Evolutionary conservation across 2,888 invertebrate genomes (phyloP), one percentile per base, ranked within the genome.

Genomic region (Lissocephala sabroskyi): DNA sequence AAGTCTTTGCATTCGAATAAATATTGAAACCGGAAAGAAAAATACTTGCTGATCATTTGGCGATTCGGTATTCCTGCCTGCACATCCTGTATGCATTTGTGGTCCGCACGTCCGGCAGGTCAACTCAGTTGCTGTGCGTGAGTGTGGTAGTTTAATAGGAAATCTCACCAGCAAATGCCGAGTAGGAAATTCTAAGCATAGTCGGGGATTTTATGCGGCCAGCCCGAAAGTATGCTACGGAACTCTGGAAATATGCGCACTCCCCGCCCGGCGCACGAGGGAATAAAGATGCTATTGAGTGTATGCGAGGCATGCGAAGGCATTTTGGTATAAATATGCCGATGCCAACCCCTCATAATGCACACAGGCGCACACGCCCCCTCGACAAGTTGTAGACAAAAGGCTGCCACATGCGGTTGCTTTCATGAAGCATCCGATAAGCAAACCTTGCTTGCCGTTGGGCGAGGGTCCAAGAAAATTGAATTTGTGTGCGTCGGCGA

Each of bases 341-440:
- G 62, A 61, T n/a, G n/a, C n/a, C n/a, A n/a, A n/a, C n/a, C n/a
- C n/a, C 65, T 50, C 49, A 73, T 59, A 64, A 76, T 62, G 59
- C 62, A 57, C 54, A 16, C 19, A 43, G 18, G 33, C 45, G 32
- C 30, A 9, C 30, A 7, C 32, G 32, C 23, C 26, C 13, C 14
- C 44, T 16, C 7, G 16, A 28, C 48, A 47, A 37, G 13, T 13
- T 52, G 51, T 59, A 52, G 46, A 55, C 62, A 65, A 63, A 56
- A 58, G 61, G 49, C 41, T 52, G 35, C 44, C 45, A 19, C 39
- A 49, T 45, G 47, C 56, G 52, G 50, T 48, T 44, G 54, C 54
- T 46, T 45, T 45, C 13, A 33, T 40, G 18, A 17, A 18, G 29
- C n/a, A 29, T 11, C 16, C n/a, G 42, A 19, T 18, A 17, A 32